These are phyloP conservation scores for Sarotherodon lohbergeri DNA, from an alignment of 2,113 vertebrate species.

Conservation along the genomic window DNA sequence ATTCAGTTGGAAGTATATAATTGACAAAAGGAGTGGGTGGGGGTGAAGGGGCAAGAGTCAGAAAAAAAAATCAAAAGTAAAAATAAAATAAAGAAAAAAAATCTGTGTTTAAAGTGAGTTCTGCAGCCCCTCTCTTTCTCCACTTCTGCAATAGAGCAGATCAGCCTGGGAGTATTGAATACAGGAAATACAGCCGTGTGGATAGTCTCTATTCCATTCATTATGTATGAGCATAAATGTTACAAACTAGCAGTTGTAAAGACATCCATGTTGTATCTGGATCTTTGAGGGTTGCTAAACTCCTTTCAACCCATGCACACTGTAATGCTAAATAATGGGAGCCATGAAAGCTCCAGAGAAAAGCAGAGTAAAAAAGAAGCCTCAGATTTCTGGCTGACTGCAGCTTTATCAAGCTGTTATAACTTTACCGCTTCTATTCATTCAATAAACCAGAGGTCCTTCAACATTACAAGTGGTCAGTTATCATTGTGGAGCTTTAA, in stretches of 20 bases:
- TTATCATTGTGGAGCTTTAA: background rate
- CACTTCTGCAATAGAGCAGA: constrained; percentile 27
- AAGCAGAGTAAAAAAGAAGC: background rate
- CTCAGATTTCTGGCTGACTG: background rate
- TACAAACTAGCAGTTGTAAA: constrained; percentile 64
- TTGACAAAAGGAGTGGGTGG: constrained; percentile 29
- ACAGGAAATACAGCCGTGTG: constrained; percentile 57
- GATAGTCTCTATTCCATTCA: constrained; percentile 59
- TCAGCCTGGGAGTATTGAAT: constrained; percentile 55
- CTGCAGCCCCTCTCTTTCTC: constrained; percentile 33
- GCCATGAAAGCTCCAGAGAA: constrained; percentile 11
- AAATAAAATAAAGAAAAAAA: background rate
- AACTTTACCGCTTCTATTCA: background rate
- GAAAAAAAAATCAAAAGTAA: background rate
- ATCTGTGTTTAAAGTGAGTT: constrained; percentile 39
- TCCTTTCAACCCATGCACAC: constrained; percentile 21
- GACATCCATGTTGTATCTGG: constrained; percentile 42
- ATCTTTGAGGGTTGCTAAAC: constrained; percentile 33
- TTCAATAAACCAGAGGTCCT: background rate
- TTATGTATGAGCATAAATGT: constrained; percentile 75
- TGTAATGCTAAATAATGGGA: constrained; percentile 34
- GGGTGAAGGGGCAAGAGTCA: background rate
- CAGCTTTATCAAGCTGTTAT: constrained; percentile 20
- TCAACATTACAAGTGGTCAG: background rate
- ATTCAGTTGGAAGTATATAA: constrained; percentile 55